A percentile compares a stretch with the other conserved stretches of the same genome.
Evolutionary conservation across 2,888 invertebrate species (phyloP).

Genomic region (Diadegma fenestrale): DNA sequence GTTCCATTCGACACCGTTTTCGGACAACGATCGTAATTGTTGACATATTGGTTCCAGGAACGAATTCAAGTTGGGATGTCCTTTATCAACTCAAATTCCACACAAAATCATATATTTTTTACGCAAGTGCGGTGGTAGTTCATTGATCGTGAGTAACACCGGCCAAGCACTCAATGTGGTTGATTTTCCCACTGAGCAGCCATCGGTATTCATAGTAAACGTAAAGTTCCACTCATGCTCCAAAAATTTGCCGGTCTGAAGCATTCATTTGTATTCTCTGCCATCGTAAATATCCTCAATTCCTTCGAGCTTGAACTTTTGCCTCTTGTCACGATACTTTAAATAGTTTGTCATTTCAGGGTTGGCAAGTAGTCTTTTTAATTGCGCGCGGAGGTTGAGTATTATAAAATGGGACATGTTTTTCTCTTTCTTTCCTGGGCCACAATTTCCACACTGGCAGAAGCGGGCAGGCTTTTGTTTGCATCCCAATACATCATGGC

Average conservation of each 20-base stretch:
- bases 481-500: background rate
- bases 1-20: constrained; percentile 47
- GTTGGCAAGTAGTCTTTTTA: background rate
- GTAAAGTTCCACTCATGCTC: constrained; percentile 39
- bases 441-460: background rate
- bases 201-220: constrained; percentile 45
- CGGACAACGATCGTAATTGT: constrained; percentile 11
- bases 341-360: constrained; percentile 21
- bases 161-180: constrained; percentile 49
- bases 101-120: constrained; percentile 50
- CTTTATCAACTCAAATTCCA: constrained; percentile 50
- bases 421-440: background rate
- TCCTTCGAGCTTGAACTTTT: constrained; percentile 3
- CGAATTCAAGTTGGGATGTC: constrained; percentile 11
- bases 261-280: constrained; percentile 29
- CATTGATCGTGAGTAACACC: constrained; percentile 28
- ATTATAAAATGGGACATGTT: background rate
- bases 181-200: constrained; percentile 41
- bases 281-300: constrained; percentile 53
- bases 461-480: background rate
- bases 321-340: constrained; percentile 24
- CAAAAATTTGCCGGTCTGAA: constrained; percentile 32
- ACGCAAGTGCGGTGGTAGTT: constrained; percentile 30
- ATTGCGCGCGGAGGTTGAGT: background rate
- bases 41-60: constrained; percentile 26